Evolutionary conservation across 2,888 invertebrate species (phyloP).

Genomic region (Drosophila anceps): DNA sequence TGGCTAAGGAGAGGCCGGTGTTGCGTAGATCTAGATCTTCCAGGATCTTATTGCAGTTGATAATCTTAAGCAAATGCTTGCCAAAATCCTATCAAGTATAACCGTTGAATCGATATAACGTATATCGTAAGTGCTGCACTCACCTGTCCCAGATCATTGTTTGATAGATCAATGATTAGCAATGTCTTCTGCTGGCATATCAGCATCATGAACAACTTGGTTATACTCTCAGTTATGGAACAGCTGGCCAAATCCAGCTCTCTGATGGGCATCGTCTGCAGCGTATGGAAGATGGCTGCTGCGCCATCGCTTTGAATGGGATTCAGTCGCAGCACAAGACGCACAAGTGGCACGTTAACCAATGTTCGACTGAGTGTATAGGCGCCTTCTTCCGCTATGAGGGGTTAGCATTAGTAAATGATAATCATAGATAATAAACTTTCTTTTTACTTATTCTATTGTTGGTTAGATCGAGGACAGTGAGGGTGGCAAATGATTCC

Average conservation of each 20-base stretch:
- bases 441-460: slow-evolving; percentile 82
- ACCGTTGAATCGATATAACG: fast-evolving
- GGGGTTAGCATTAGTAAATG: not conserved
- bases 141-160: slow-evolving; percentile 82
- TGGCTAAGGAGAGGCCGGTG: slow-evolving; percentile 76
- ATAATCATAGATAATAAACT: not conserved
- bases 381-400: slow-evolving; percentile 83
- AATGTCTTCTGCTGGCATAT: slow-evolving; percentile 80
- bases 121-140: not conserved
- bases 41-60: slow-evolving; percentile 81
- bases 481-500: slow-evolving; percentile 82
- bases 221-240: slow-evolving; percentile 76
- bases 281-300: slow-evolving; percentile 80
- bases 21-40: slow-evolving; percentile 82
- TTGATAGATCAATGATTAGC: slow-evolving; percentile 77
- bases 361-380: slow-evolving; percentile 79
- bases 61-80: slow-evolving; percentile 79
- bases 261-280: slow-evolving; percentile 75
- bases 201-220: slow-evolving; percentile 81
- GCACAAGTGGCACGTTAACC: slow-evolving; percentile 69
- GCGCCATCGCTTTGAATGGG: slow-evolving; percentile 85
- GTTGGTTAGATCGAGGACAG: slow-evolving; percentile 81
- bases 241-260: slow-evolving; percentile 82
- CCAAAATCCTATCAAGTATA: slow-evolving; percentile 75
- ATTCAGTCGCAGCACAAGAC: slow-evolving; percentile 82